Conservation (phyloP, 2,888 invertebrate genomes). For the Abrostola triplasia region DNA sequence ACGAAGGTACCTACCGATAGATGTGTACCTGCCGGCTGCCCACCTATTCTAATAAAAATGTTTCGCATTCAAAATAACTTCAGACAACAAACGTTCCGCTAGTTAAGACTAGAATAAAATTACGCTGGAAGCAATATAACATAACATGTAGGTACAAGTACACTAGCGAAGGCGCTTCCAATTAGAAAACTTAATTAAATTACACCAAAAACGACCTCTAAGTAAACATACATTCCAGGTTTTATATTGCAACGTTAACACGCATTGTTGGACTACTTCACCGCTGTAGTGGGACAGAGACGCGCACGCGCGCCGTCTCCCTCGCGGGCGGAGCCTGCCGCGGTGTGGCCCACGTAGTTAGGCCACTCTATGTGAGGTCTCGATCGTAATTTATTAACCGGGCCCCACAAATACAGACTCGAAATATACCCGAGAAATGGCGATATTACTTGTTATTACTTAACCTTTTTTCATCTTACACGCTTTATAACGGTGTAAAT, state of each 20-base stretch:
- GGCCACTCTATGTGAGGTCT: constrained; percentile 83
- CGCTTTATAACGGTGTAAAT: constrained; percentile 69
- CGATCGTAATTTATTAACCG: constrained; percentile 81
- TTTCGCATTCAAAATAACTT: constrained; percentile 25
- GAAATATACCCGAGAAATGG: constrained; percentile 73
- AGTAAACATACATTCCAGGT: constrained; percentile 58
- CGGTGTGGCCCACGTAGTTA: constrained; percentile 79
- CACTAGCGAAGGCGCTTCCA: constrained; percentile 42
- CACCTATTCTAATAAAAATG: no score
- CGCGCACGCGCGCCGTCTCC: constrained; percentile 53
- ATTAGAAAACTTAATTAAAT: constrained; percentile 66
- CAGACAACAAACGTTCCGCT: constrained; percentile 39
- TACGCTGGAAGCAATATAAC: constrained; percentile 30
- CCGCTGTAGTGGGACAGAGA: constrained; percentile 46
- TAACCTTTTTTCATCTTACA: constrained; percentile 56
- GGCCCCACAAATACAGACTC: constrained; percentile 80
- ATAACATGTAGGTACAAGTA: constrained; percentile 25
- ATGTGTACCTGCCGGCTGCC: no score
- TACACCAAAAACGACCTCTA: constrained; percentile 55
- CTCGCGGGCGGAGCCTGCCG: constrained; percentile 77
- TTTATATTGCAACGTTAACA: constrained; percentile 51
- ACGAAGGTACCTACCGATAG: no score
- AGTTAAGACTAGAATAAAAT: constrained; percentile 41
- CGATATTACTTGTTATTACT: constrained; percentile 74
- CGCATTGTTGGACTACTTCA: constrained; percentile 44